These are phyloP conservation scores for Cariama cristata DNA, from an alignment of 2,113 vertebrate genomes.

Conservation along the genomic window DNA sequence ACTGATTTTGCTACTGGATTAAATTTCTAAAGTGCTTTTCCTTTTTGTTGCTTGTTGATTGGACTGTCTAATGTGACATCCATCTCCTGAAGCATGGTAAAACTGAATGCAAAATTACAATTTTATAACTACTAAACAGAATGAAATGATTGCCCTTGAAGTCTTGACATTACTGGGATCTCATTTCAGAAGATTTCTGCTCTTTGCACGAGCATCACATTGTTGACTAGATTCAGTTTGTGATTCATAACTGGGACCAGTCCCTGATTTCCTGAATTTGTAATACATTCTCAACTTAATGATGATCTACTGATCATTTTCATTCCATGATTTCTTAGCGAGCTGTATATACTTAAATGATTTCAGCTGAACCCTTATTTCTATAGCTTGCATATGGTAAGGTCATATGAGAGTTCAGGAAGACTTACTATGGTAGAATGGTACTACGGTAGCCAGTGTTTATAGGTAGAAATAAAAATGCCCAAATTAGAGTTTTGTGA, in stretches of 20 bases:
- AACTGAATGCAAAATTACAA: not conserved
- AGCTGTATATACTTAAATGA: not conserved
- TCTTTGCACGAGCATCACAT: not conserved
- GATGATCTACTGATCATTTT: not conserved
- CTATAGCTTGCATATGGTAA: not conserved
- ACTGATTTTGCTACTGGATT: not conserved
- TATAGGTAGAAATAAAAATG: not conserved
- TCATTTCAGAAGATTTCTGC: not conserved
- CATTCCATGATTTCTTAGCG: not conserved
- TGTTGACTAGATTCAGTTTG: not conserved
- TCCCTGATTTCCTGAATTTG: not conserved
- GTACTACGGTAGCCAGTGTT: not conserved
- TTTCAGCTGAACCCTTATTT: not conserved
- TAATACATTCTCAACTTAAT: not conserved
- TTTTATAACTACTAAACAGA: not conserved
- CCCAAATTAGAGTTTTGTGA: not conserved
- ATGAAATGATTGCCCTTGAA: not conserved
- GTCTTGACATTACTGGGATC: not conserved
- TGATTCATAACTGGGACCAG: not conserved
- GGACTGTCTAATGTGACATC: not conserved
- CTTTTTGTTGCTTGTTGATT: not conserved
- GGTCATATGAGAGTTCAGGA: not conserved
- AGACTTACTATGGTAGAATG: not conserved
- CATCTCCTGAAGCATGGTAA: not conserved
- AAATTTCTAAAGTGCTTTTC: not conserved